Evolutionary conservation across 2,888 invertebrate species (phyloP), one percentile per base, ranked within the genome.

Genomic region (Pilophorus perplexus): DNA sequence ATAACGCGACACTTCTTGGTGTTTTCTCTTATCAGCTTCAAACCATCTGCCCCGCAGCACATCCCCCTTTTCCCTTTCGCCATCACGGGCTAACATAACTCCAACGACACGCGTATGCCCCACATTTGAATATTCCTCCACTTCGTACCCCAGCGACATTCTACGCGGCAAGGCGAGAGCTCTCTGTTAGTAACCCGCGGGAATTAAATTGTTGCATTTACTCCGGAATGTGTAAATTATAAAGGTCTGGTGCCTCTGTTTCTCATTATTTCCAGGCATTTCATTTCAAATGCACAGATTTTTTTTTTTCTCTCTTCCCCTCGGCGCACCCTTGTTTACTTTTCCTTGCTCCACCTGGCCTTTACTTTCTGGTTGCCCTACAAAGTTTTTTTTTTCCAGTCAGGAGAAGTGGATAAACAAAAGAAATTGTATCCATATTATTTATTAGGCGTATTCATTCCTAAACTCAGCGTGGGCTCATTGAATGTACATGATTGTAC

Each of bases 221-320:
- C 28, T 59, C 25, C 18, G 59, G 25, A 59, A 59, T 59, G 59
- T 42, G 59, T 25, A 42, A 59, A 59, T 59, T 59, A 59, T 59
- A 42, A 59, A 23, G 23, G 42, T 3, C 20, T n/a, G 8, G 23
- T 59, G 52, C 33, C 12, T 33, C 12, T 33, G 6, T 12, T 33
- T 33, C 12, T 12, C 33, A 6, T 12, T 33, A 8, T 12, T 6
- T 12, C 33, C 33, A 33, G 33, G 33, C 6, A 33, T 33, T 33
- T 33, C 33, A 33, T 33, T 33, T 33, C 33, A 33, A 33, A 33
- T 33, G 33, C 33, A 33, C 33, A 12, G 33, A 33, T 33, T 33
- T 33, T 33, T 33, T 33, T 33, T 33, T 12, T 33, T 33, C 12
- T 12, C 33, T 33, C 12, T 33, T 12, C 6, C 33, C 33, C n/a